Conservation (phyloP, 2,113 vertebrate genomes). For the Neopipo cinnamomea region DNA sequence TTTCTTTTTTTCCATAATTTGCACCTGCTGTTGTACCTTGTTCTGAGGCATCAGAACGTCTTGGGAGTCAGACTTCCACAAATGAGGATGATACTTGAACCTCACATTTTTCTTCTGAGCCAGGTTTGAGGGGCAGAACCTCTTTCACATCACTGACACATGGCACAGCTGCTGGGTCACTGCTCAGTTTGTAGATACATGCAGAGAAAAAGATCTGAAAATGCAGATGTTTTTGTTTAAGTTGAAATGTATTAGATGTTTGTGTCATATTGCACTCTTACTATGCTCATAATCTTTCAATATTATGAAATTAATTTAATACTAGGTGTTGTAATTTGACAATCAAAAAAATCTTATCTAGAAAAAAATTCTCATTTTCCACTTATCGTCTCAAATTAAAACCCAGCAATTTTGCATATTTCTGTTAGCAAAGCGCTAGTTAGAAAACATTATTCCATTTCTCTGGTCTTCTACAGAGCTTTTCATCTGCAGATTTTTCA, state of each 20-base stretch:
- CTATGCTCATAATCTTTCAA: neutral
- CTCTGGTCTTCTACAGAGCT: neutral
- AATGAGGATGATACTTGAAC: neutral
- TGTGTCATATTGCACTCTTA: neutral
- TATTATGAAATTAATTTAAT: neutral
- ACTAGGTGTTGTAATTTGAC: neutral
- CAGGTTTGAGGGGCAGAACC: neutral
- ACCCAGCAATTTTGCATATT: neutral
- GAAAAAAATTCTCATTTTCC: neutral
- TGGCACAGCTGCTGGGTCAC: neutral
- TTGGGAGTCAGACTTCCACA: neutral
- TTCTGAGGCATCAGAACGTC: neutral
- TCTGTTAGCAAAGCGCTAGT: neutral
- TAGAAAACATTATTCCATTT: neutral
- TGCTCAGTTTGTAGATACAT: neutral
- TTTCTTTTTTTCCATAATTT: neutral
- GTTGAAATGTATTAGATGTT: neutral
- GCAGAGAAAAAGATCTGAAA: neutral
- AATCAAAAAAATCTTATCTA: neutral
- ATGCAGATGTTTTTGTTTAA: neutral
- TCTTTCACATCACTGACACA: fast-evolving
- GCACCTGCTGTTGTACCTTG: neutral
- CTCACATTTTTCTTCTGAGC: neutral
- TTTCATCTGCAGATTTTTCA: neutral
- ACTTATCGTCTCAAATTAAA: neutral